Evolutionary conservation across 2,797 vertebrate genomes (phyloP), one percentile per base, ranked within the genome.

Genomic region (Pipistrellus kuhlii): DNA sequence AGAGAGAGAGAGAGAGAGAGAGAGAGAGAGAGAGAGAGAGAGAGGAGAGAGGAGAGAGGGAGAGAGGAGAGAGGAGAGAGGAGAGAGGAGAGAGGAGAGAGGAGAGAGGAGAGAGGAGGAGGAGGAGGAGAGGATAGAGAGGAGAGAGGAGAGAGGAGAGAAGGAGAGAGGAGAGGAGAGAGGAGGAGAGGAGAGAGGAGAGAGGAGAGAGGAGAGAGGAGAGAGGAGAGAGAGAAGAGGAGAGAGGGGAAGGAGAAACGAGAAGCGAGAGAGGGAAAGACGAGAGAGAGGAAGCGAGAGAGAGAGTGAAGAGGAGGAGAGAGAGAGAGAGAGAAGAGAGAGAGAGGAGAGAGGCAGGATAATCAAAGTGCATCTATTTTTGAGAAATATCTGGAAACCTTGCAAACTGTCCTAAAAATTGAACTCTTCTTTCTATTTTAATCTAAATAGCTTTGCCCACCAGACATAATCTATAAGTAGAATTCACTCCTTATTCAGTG

Each of bases 311-410:
- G 44, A 44, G 44, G 10, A 8, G 3, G 44, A 44, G 44, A 44
- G 44, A 44, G 44, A 44, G 44, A 44, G 44, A 44, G 44, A 44
- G 44, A 44, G 44, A 75, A 75, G 6, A 51, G 18, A 80, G 44
- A 35, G 35, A 35, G 35, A 35, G 35, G 35, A 82, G 35, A 77
- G 32, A 1, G 7, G 5, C 6, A 76, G 8, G n/a, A 94, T 13
- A 30, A 12, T 82, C 18, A 62, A 92, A 96, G 73, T 25, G 21
- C 11, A 25, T 72, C 12, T 44, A 1, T 72, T 41, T 64, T 69
- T 82, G 4, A 90, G 25, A 93, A 94, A 14, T n/a, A 9, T 3
- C 51, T 91, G 1, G 41, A 90, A 96, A 92, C 1, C 53, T 73
- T 86, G 17, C 66, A 38, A 80, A 82, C 68, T 53, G 2, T 71